Evolutionary conservation across 35 echinoderm and acorn worm species (phyloP).

Genomic region (Stichopus chloronotus): DNA sequence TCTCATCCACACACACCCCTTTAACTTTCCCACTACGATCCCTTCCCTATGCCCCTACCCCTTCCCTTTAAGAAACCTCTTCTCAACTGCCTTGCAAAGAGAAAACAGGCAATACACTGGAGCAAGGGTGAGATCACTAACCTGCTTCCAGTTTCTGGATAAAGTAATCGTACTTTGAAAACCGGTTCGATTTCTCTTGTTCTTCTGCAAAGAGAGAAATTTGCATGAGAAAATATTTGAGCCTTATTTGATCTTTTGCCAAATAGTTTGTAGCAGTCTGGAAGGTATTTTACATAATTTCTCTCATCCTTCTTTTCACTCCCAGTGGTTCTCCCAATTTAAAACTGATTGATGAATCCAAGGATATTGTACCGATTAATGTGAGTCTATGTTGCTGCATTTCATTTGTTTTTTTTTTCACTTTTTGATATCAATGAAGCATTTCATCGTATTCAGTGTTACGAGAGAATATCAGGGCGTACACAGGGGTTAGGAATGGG

Average conservation of each 20-base stretch:
- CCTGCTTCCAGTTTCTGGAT: constrained; percentile 99
- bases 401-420: no score
- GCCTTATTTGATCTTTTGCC: not conserved
- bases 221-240: not conserved
- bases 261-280: not conserved
- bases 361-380: no score
- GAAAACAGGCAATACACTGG: not conserved
- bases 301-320: no score
- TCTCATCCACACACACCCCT: no score
- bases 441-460: no score
- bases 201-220: constrained; percentile 55
- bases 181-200: constrained; percentile 61
- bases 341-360: no score
- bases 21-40: not conserved
- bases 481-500: no score
- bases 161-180: constrained; percentile 99
- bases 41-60: not conserved
- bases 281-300: no score
- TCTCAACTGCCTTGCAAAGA: not conserved
- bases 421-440: no score
- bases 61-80: not conserved
- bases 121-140: constrained; percentile 6
- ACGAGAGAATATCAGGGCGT: no score
- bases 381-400: no score
- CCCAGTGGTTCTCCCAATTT: no score